Base-by-base conservation (phyloP, 2,113 vertebrate species). In the Platysternon megacephalum region DNA sequence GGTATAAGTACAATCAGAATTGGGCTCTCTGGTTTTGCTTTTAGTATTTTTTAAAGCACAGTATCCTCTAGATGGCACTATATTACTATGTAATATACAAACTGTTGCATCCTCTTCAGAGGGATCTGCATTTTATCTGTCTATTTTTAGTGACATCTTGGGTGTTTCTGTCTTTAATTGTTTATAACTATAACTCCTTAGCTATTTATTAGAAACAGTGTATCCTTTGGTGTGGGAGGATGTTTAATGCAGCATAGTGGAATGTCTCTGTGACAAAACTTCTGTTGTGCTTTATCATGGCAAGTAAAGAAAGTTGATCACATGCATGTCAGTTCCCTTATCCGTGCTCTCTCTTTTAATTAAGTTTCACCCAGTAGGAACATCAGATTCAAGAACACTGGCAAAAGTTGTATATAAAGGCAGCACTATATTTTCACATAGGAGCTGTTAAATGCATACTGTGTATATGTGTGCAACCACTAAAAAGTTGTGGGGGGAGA, bases 1-100 rank as follows among this genome's bases (percentile, higher is more conserved):
- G 1, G 8, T 49, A 26, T 87, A 44, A 46, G 55, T 61, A 13
- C 17, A 52, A 17, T 56, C 29, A 61, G 61, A 78, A 51, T 29
- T 26, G 21, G n/a, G 58, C 53, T 14, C 6, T 44, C 42, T 78
- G 8, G 81, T 28, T 2, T 49, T 8, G 35, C 35, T 68, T 68
- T 58, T 58, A 26, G 12, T 39, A n/a, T 81, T 19, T 28, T 49
- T 29, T 78, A 79, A 3, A 82, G 78, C 82, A 61, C 16, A 3
- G 11, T 86, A 49, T 86, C 96, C 97, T 89, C 90, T 94, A 95
- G 95, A 79, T 89, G 95, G 96, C 93, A 61, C 87, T 6, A n/a
- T 81, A 93, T 3, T 10, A 79, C 84, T 19, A 80, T 81, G 65
- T 8, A 84, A 85, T 65, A 32, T 42, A 44, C 22, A 80, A 44